phyloP scores from a whole-genome alignment of 2,888 invertebrate genomes.

The Iselma pallidipennis region DNA sequence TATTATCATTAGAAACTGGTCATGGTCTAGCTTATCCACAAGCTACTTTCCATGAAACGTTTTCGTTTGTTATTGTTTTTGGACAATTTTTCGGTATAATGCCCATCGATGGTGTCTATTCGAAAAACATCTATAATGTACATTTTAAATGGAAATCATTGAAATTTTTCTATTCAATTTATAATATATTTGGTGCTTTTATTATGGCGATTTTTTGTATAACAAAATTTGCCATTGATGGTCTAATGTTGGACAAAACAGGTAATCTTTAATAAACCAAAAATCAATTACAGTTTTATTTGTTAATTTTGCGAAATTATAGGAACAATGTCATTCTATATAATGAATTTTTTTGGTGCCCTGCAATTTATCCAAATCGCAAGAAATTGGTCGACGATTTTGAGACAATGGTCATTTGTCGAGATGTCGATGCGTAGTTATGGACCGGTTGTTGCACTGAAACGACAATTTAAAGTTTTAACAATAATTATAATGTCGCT shows the following conservation, averaged over 20 bases:
- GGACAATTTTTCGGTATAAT: constrained; percentile 47
- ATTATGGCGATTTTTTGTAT: constrained; percentile 39
- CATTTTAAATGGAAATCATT: constrained; percentile 43
- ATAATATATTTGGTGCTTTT: constrained; percentile 38
- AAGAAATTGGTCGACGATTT: constrained; percentile 38
- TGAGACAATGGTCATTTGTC: constrained; percentile 47
- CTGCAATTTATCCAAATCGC: constrained; percentile 43
- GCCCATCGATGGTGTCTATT: constrained; percentile 39
- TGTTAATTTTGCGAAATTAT: too few species aligned
- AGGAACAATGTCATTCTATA: constrained; percentile 40
- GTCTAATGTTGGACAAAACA: constrained; percentile 42
- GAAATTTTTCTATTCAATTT: constrained; percentile 35
- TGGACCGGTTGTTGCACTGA: constrained; percentile 36
- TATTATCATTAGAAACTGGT: constrained; percentile 32
- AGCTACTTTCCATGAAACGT: constrained; percentile 37
- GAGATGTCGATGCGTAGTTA: constrained; percentile 48
- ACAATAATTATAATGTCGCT: constrained; percentile 42
- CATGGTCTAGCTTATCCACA: constrained; percentile 13
- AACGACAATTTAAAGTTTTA: constrained; percentile 42
- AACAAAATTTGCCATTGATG: constrained; percentile 39
- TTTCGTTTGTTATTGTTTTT: constrained; percentile 41
- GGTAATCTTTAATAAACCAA: constrained; percentile 33
- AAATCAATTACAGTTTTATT: neutral
- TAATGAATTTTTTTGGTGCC: constrained; percentile 40
- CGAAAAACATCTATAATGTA: constrained; percentile 32